A percentile compares a stretch with the other conserved stretches of the same genome.
These are phyloP conservation scores for Acanthosepion pharaonis DNA, from an alignment of 2,888 invertebrate species.

Conservation along the genomic window DNA sequence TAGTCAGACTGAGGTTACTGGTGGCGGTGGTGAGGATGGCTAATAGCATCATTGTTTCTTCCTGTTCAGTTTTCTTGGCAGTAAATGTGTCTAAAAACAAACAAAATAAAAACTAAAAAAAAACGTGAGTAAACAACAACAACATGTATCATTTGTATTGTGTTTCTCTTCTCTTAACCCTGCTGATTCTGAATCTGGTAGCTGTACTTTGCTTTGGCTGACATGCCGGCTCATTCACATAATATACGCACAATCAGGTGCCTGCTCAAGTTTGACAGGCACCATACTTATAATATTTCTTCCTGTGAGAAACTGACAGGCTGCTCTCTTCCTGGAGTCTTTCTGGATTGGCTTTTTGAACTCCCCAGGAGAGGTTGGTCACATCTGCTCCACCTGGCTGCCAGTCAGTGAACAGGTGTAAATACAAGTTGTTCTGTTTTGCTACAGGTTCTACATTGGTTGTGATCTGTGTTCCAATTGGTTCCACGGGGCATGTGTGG, in stretches of 20 bases:
- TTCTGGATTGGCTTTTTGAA: background rate
- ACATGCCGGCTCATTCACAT: background rate
- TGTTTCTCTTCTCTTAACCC: background rate
- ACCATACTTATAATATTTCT: background rate
- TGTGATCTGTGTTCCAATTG: conserved; percentile 98
- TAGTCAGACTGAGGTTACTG: background rate
- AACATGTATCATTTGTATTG: background rate
- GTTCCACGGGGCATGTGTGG: conserved; percentile 98
- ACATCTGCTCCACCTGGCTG: conserved; percentile 21
- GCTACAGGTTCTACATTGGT: conserved; percentile 91
- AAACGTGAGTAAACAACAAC: background rate
- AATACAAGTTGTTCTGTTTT: conserved; percentile 45
- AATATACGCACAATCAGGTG: conserved; percentile 12
- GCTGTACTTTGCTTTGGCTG: background rate
- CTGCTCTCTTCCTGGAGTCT: conserved; percentile 7
- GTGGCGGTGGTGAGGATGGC: background rate
- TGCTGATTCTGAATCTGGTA: background rate
- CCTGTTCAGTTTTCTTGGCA: background rate
- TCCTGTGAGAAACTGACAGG: conserved; percentile 16
- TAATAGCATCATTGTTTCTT: background rate
- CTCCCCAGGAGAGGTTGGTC: conserved; percentile 16
- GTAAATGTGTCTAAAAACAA: background rate
- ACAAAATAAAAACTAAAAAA: no score
- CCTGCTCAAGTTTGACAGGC: background rate
- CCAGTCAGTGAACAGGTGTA: conserved; percentile 33